Percentiles rank a stretch among this genome's conserved stretches.
phyloP scores from a whole-genome alignment of 2,113 vertebrate genomes.

The Mustela nigripes region DNA sequence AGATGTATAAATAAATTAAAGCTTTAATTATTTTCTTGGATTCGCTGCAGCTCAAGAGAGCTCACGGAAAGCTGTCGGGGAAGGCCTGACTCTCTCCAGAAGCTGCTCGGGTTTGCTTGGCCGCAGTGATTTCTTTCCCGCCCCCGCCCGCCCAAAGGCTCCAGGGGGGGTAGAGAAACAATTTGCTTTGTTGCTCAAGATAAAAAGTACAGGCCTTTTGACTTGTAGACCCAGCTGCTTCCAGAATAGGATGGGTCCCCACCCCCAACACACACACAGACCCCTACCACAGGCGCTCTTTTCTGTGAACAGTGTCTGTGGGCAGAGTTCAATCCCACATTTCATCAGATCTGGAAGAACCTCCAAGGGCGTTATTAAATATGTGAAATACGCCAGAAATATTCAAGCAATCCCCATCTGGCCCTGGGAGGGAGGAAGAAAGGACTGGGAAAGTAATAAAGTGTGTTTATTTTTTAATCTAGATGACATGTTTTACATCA shows the following conservation, averaged over 20 bases:
- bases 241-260: constrained; percentile 32
- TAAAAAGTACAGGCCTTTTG: constrained; percentile 64
- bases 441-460: constrained; percentile 72
- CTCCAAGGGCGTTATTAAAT: constrained; percentile 78
- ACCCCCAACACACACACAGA: neutral
- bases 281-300: neutral
- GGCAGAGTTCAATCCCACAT: constrained; percentile 61
- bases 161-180: constrained; percentile 36
- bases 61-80: neutral
- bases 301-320: neutral
- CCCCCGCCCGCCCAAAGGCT: neutral
- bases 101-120: neutral
- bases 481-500: constrained; percentile 72
- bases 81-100: constrained; percentile 18
- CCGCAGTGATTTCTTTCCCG: neutral
- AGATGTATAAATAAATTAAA: constrained; percentile 66
- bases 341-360: constrained; percentile 53
- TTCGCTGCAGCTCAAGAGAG: constrained; percentile 59
- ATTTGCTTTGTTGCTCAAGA: constrained; percentile 74
- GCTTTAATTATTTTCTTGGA: constrained; percentile 76
- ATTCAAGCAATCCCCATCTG: constrained; percentile 58
- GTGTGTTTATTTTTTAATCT: constrained; percentile 73
- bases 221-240: constrained; percentile 29
- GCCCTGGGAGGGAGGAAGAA: constrained; percentile 58
- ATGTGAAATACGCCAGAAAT: constrained; percentile 32